Percentiles rank a stretch among this genome's conserved stretches.
Evolutionary conservation across 2,888 invertebrate genomes (phyloP).

Genomic region (Agonopterix heracliana): DNA sequence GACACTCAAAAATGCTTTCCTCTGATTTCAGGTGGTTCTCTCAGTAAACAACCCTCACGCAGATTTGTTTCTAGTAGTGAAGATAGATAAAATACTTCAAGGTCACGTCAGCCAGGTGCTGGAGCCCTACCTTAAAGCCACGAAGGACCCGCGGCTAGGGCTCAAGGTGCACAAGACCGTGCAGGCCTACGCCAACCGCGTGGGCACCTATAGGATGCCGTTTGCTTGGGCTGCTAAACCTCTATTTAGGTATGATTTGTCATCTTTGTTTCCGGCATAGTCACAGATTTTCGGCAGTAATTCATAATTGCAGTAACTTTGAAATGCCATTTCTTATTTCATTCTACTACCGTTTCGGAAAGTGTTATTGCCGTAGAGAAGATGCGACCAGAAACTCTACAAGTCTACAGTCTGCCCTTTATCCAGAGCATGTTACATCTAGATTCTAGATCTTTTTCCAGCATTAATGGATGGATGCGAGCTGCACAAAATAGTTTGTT

Average conservation of each 20-base stretch:
- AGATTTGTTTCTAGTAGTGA: slow-evolving; percentile 93
- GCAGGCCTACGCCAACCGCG: slow-evolving; percentile 85
- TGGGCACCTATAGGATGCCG: slow-evolving; percentile 95
- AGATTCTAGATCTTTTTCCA: no score
- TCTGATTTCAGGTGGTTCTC: slow-evolving; percentile 83
- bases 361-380: no score
- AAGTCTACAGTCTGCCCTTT: no score
- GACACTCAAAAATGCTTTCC: not conserved
- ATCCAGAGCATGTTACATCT: no score
- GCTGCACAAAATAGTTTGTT: no score
- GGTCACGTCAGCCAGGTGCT: slow-evolving; percentile 89
- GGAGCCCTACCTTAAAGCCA: slow-evolving; percentile 90
- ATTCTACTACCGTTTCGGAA: no score
- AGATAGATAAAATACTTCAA: slow-evolving; percentile 95
- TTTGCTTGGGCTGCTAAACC: slow-evolving; percentile 98
- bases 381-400: no score
- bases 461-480: no score
- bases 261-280: not conserved
- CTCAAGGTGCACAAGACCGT: slow-evolving; percentile 89
- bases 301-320: not conserved
- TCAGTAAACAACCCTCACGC: slow-evolving; percentile 92
- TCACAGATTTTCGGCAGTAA: not conserved
- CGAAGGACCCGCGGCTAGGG: slow-evolving; percentile 86
- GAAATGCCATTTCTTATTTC: no score
- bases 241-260: slow-evolving; percentile 77